A percentile compares a stretch with the other conserved stretches of the same genome.
Evolutionary conservation across 2,797 vertebrate species (phyloP).

Genomic region (Phaenicophaeus curvirostris): DNA sequence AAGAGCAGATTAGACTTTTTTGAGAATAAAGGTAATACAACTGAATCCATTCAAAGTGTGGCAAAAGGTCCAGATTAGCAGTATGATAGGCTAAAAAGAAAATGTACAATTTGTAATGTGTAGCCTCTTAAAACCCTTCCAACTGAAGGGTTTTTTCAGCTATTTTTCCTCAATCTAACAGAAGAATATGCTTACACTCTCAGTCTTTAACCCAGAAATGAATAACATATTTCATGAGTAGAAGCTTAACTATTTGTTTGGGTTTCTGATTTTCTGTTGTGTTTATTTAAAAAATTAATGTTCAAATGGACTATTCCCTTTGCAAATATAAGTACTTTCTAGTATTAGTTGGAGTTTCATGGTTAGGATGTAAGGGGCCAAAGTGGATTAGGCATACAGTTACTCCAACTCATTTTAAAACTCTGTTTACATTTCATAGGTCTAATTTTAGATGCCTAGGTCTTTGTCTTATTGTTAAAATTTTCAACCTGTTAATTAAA

Average conservation of each 20-base stretch:
- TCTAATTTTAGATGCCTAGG: neutral
- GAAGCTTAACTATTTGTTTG: neutral
- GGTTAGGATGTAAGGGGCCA: neutral
- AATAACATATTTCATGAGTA: neutral
- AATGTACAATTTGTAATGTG: neutral
- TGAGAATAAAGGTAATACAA: neutral
- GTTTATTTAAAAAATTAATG: neutral
- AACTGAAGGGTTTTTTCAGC: neutral
- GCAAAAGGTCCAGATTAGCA: neutral
- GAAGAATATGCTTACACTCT: neutral
- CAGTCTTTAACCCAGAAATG: neutral
- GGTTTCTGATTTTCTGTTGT: neutral
- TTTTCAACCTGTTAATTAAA: neutral
- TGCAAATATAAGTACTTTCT: neutral
- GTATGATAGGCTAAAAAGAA: neutral
- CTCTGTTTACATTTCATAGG: neutral
- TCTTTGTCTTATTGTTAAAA: neutral
- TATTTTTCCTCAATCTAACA: neutral
- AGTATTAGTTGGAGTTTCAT: neutral
- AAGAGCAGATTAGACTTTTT: slow-evolving; percentile 14
- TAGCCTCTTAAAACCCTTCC: neutral
- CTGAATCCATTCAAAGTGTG: neutral
- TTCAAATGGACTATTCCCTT: neutral
- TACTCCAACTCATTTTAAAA: neutral
- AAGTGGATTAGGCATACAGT: neutral